These are phyloP conservation scores for Sphyrna mokarran DNA, from an alignment of 2,113 vertebrate species.

Conservation along the genomic window DNA sequence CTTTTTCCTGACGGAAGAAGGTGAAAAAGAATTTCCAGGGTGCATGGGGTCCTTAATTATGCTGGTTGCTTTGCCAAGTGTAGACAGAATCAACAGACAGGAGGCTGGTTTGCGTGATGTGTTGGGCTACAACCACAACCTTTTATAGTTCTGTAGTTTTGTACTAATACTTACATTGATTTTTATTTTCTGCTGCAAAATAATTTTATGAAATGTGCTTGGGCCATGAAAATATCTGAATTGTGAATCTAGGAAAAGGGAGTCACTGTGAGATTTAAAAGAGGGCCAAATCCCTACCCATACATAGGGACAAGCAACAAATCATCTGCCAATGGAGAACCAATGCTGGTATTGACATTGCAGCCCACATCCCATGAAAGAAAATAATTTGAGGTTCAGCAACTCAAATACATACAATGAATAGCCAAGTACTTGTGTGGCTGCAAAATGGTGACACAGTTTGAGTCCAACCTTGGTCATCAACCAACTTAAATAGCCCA, in stretches of 20 bases:
- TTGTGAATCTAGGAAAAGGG: neutral
- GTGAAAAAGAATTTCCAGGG: no score
- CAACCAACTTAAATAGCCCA: neutral
- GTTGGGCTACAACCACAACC: no score
- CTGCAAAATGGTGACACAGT: neutral
- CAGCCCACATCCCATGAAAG: neutral
- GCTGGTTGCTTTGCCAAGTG: no score
- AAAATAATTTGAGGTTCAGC: neutral
- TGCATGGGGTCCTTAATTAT: no score
- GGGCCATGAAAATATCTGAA: neutral
- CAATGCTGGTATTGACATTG: neutral
- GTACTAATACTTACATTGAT: neutral
- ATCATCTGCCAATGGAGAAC: no score
- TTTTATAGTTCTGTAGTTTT: no score
- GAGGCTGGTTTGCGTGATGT: no score
- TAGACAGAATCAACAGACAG: no score
- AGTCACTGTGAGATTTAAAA: neutral
- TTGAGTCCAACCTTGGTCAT: neutral
- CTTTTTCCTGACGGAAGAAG: no score
- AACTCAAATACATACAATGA: neutral
- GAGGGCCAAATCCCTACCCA: neutral
- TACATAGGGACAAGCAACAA: neutral
- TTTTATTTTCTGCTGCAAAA: neutral
- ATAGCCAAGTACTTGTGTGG: neutral
- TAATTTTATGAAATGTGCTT: neutral